These are phyloP conservation scores for Hippocampus barbouri DNA, from an alignment of 2,113 vertebrate species.

Conservation along the genomic window DNA sequence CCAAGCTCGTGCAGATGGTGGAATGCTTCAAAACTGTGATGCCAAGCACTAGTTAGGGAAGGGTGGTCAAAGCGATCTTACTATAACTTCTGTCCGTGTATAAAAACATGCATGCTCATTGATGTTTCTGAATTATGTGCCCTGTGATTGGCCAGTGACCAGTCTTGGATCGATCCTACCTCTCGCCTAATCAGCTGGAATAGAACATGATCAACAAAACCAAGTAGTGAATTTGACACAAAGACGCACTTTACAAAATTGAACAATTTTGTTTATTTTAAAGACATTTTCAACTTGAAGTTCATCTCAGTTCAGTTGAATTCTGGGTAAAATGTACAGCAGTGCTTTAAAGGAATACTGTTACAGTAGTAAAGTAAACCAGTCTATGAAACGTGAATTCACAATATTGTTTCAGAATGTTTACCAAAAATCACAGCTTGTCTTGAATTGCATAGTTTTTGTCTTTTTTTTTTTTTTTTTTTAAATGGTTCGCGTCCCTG, in stretches of 20 bases:
- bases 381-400: constrained; percentile 12
- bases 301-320: neutral
- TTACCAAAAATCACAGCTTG: constrained; percentile 9
- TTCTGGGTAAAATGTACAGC: constrained; percentile 11
- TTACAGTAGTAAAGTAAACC: neutral
- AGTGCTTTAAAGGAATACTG: constrained; percentile 5
- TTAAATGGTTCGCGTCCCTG: constrained; percentile 18
- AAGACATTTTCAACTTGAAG: constrained; percentile 25
- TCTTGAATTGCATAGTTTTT: constrained; percentile 5
- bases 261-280: constrained; percentile 57
- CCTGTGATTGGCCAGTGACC: neutral
- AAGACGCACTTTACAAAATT: constrained; percentile 18
- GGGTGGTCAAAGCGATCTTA: neutral
- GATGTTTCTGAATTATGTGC: too few species aligned
- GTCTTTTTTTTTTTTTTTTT: neutral
- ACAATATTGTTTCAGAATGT: neutral
- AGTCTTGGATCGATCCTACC: neutral
- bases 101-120: too few species aligned
- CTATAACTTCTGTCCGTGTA: too few species aligned
- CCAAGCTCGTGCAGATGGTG: too few species aligned
- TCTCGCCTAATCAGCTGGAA: neutral
- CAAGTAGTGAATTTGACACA: constrained; percentile 1
- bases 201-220: neutral
- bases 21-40: too few species aligned
- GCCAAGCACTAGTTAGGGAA: too few species aligned